A percentile compares a stretch with the other conserved stretches of the same genome.
Evolutionary conservation across 2,113 vertebrate species (phyloP).

Genomic region (Erinaceus europaeus): DNA sequence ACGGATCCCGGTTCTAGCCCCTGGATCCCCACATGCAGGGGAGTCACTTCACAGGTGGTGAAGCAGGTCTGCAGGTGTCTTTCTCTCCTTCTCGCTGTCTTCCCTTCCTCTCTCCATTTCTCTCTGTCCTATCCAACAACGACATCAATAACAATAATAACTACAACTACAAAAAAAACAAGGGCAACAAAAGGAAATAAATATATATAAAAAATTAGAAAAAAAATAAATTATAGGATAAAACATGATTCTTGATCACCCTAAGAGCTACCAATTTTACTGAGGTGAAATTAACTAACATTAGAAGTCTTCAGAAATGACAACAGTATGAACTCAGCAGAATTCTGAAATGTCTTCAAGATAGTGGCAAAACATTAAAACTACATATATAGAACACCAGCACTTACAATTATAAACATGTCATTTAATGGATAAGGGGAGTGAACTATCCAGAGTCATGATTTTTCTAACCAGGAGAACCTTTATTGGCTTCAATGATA

Average conservation of each 20-base stretch:
- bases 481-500: not conserved
- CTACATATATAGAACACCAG: not conserved
- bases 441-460: not conserved
- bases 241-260: not conserved
- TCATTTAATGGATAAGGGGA: not conserved
- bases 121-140: no score
- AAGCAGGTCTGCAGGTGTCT: no score
- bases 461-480: not conserved
- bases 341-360: constrained; percentile 10
- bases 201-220: no score
- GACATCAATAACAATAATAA: no score
- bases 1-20: no score
- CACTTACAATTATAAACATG: not conserved
- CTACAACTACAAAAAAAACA: no score
- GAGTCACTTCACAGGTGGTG: no score
- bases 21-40: no score
- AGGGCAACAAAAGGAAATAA: no score
- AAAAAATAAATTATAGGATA: no score
- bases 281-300: not conserved
- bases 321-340: not conserved
- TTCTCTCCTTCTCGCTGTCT: no score
- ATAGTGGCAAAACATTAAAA: not conserved
- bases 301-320: not conserved
- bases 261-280: not conserved
- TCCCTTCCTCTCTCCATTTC: no score